phyloP scores from a whole-genome alignment of 2,888 invertebrate species.

The Plebejus anna region DNA sequence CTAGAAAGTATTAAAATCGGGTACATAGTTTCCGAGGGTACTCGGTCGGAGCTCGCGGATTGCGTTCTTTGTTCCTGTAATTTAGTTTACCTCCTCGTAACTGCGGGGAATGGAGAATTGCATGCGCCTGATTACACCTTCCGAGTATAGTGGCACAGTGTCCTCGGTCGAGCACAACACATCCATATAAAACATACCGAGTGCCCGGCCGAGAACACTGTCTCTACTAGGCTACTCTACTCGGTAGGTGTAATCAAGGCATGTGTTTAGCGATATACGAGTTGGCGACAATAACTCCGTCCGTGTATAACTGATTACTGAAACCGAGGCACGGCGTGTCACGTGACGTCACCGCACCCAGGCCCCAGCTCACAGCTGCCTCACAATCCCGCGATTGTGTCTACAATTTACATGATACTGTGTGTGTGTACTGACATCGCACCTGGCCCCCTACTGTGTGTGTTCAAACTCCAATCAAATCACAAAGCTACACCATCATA shows the following conservation, averaged over 20 bases:
- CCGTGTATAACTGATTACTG: neutral
- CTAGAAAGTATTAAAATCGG: neutral
- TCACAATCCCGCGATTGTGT: slow-evolving; percentile 12
- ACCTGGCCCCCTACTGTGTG: neutral
- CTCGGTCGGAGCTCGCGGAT: neutral
- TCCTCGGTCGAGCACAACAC: too few relatives aligned
- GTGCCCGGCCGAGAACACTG: too few relatives aligned
- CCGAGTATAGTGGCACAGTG: too few relatives aligned
- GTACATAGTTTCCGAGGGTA: neutral
- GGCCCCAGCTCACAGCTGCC: neutral
- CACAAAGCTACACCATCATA: too few relatives aligned
- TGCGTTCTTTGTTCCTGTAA: neutral
- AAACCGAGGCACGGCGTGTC: neutral
- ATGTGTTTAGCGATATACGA: neutral
- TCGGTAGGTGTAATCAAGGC: too few relatives aligned
- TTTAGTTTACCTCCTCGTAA: neutral
- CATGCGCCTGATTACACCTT: too few relatives aligned
- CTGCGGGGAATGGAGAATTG: neutral
- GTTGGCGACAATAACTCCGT: neutral
- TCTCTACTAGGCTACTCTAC: too few relatives aligned
- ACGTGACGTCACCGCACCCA: neutral
- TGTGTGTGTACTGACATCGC: neutral
- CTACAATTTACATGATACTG: slow-evolving; percentile 1
- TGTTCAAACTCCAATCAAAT: neutral
- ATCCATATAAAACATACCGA: too few relatives aligned